Evolutionary conservation across 2,113 vertebrate species (phyloP).

Genomic region (Sciurus niger): DNA sequence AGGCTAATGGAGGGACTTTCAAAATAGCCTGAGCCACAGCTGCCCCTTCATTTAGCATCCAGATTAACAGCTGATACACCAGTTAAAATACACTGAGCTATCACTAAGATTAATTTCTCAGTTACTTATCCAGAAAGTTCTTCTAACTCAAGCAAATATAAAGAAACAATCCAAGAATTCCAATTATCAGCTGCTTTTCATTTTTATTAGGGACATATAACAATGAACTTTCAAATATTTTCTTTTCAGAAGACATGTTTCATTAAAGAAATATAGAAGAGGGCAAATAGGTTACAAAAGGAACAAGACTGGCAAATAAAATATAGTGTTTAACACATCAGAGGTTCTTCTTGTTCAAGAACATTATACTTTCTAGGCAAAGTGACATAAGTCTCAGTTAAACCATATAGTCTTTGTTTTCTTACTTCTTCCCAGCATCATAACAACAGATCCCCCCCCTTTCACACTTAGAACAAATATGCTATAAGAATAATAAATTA

Average conservation of each 20-base stretch:
- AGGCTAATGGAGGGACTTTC: conserved; percentile 78
- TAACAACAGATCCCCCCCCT: not conserved
- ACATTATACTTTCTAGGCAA: not conserved
- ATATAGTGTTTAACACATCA: conserved; percentile 5
- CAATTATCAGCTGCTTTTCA: conserved; percentile 45
- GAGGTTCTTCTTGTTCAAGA: conserved; percentile 47
- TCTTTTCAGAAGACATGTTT: conserved; percentile 41
- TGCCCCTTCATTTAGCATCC: conserved; percentile 64
- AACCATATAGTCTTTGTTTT: not conserved
- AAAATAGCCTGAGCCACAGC: conserved; percentile 37
- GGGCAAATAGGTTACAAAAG: conserved; percentile 25
- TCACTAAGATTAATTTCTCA: conserved; percentile 77
- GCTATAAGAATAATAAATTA: not conserved
- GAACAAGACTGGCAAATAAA: conserved; percentile 45
- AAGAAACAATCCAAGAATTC: conserved; percentile 47
- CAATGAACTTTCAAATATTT: conserved; percentile 40
- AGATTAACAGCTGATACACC: conserved; percentile 54
- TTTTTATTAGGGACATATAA: conserved; percentile 42
- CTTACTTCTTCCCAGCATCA: not conserved
- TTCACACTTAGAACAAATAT: not conserved
- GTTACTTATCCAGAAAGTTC: conserved; percentile 34
- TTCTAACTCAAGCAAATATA: conserved; percentile 40
- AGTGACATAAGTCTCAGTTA: not conserved
- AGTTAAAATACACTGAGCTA: conserved; percentile 45
- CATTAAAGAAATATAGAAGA: conserved; percentile 51